Evolutionary conservation across 2,888 invertebrate genomes (phyloP), one percentile per base, ranked within the genome.

Genomic region (Fragum sueziense): DNA sequence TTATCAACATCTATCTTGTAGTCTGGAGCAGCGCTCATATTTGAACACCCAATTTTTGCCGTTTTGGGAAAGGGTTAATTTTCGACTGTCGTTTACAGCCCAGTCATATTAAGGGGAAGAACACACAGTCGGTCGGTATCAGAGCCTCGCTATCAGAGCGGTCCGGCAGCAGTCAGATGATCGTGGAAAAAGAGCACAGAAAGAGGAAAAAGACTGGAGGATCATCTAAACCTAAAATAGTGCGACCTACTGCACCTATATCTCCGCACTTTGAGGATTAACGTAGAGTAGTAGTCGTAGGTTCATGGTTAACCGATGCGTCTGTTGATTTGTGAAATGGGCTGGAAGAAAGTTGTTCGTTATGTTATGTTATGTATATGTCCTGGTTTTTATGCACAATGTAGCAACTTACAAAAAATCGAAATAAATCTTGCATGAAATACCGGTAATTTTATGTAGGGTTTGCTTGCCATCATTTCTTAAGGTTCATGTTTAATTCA

Each of bases 191-290:
- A 33, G 75, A 72, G 74, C 57, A 70, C 70, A 73, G 31, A n/a
- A 52, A 47, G 70, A 41, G 75, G 51, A 73, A 68, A 37, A 70
- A 54, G 47, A 73, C 54, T 65, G n/a, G 34, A 29, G 69, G 69
- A 62, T 68, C 33, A 29, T 57, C 37, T n/a, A 78, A 76, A 31
- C 73, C 73, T 3, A 75, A 76, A 73, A 27, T 78, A 65, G 78
- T 84, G 29, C 78, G 70, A 41, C 83, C 83, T 25, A 69, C 37
- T 37, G 57, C 80, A 41, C 83, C 83, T 20, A 70, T 52, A 27
- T 61, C 78, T 41, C 67, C 77, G 67, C 75, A 82, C 54, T 68
- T 69, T 69, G 77, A 69, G 27, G 78, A 78, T 67, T 72, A 70
- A 69, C 20, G 33, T 65, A 65, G 65, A 4, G 33, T 65, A 65